Percentiles rank a stretch among this genome's conserved stretches.
Conservation (phyloP, 2,888 invertebrate species). For the Euzophera pinguis region DNA sequence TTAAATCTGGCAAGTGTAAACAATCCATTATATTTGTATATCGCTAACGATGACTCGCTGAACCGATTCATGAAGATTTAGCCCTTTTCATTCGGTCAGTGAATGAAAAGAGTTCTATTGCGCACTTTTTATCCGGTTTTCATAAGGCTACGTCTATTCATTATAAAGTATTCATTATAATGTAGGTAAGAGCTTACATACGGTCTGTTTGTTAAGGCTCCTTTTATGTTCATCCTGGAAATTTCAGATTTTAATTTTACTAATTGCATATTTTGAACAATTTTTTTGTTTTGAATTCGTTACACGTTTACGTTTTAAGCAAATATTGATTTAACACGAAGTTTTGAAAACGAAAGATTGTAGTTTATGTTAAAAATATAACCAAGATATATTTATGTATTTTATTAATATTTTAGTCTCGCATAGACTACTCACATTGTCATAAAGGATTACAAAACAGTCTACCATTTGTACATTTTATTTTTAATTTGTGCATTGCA, state of each 20-base stretch:
- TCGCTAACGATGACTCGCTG: constrained; percentile 19
- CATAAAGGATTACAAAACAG: too few relatives aligned
- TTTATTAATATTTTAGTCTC: too few relatives aligned
- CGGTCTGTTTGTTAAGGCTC: constrained; percentile 3
- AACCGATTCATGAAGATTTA: constrained; percentile 19
- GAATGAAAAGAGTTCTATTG: constrained; percentile 8
- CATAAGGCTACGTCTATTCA: constrained; percentile 9
- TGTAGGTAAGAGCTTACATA: constrained; percentile 5
- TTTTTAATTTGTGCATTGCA: too few relatives aligned
- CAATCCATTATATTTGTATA: not conserved
- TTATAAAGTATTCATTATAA: constrained; percentile 12
- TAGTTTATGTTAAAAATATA: too few relatives aligned
- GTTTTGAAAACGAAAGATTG: too few relatives aligned
- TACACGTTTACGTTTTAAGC: too few relatives aligned
- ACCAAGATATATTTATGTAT: too few relatives aligned
- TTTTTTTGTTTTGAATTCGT: not conserved
- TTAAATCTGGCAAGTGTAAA: not conserved
- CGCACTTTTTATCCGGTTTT: constrained; percentile 12
- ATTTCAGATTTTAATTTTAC: not conserved
- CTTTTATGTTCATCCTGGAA: not conserved
- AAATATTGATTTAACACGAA: too few relatives aligned
- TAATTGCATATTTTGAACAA: not conserved
- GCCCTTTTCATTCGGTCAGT: constrained; percentile 10
- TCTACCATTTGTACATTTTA: too few relatives aligned
- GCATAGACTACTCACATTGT: too few relatives aligned